Percentiles rank a stretch among this genome's conserved stretches.
These are phyloP conservation scores for Antechinus flavipes DNA, from an alignment of 2,113 vertebrate species.

Conservation along the genomic window DNA sequence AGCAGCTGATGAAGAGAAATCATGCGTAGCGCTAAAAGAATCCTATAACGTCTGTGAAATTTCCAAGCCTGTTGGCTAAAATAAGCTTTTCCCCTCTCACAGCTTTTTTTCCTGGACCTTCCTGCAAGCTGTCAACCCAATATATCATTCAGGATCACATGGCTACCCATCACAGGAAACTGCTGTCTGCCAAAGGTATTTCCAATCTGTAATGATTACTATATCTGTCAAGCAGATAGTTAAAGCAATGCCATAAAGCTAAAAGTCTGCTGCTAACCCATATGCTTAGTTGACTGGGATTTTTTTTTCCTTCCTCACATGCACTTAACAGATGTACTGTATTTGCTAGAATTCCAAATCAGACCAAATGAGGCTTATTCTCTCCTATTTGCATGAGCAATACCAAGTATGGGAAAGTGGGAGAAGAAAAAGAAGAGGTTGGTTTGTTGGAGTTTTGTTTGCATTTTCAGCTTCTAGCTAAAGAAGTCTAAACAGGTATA, in stretches of 20 bases:
- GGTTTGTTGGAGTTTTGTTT: background rate
- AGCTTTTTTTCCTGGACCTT: conserved; percentile 74
- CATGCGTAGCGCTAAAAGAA: conserved; percentile 68
- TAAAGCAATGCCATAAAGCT: conserved; percentile 59
- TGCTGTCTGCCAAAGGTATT: conserved; percentile 78
- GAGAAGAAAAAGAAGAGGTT: background rate
- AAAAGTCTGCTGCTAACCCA: conserved; percentile 22
- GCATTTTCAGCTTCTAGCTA: conserved; percentile 26
- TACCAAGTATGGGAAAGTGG: background rate
- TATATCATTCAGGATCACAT: conserved; percentile 78
- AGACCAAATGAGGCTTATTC: conserved; percentile 46
- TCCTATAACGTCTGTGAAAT: conserved; percentile 44
- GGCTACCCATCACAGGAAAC: conserved; percentile 76
- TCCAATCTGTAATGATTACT: conserved; percentile 55
- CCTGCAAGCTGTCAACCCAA: conserved; percentile 81
- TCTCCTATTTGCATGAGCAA: conserved; percentile 9
- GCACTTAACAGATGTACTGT: conserved; percentile 36
- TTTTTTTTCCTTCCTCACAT: conserved; percentile 55
- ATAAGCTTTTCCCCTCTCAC: conserved; percentile 50
- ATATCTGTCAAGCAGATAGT: conserved; percentile 49
- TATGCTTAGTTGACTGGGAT: conserved; percentile 37
- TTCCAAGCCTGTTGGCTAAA: conserved; percentile 67
- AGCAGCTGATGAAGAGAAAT: conserved; percentile 58
- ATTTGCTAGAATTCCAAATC: conserved; percentile 66
- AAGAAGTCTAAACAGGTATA: conserved; percentile 61